A percentile compares a stretch with the other conserved stretches of the same genome.
phyloP scores from a whole-genome alignment of 2,113 vertebrate species.

The Uropsilus gracilis region DNA sequence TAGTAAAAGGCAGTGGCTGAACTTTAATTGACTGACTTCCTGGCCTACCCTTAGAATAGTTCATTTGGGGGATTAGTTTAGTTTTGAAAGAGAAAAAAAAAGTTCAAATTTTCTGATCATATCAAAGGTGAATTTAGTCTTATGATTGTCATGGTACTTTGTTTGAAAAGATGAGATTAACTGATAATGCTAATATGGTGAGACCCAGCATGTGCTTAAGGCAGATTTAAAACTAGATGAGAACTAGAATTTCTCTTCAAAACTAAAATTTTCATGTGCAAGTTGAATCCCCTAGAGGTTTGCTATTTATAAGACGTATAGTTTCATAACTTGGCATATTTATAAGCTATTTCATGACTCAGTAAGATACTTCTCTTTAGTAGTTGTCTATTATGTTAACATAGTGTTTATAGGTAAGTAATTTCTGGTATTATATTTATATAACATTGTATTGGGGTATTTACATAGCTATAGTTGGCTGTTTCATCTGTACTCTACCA shows the following conservation, averaged over 20 bases:
- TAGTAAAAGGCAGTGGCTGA: not conserved
- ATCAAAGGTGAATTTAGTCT: slow-evolving; percentile 19
- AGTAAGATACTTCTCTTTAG: slow-evolving; percentile 11
- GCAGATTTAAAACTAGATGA: not conserved
- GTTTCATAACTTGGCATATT: slow-evolving; percentile 51
- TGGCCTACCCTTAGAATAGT: not conserved
- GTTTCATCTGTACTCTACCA: not conserved
- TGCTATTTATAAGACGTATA: not conserved
- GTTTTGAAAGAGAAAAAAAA: slow-evolving; percentile 20
- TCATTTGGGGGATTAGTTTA: slow-evolving; percentile 15
- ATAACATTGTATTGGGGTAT: not conserved
- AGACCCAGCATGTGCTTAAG: not conserved
- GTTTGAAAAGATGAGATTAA: slow-evolving; percentile 17
- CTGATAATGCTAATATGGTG: not conserved
- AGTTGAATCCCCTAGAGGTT: not conserved
- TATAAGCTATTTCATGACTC: too few species aligned
- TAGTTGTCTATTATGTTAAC: not conserved
- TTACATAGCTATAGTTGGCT: slow-evolving; percentile 13
- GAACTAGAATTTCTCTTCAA: slow-evolving; percentile 26
- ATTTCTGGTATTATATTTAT: slow-evolving; percentile 13
- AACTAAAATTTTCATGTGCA: slow-evolving; percentile 7
- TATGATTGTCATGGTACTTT: not conserved
- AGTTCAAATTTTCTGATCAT: slow-evolving; percentile 11
- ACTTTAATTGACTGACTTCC: slow-evolving; percentile 20
- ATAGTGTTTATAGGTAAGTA: slow-evolving; percentile 44